A percentile compares a stretch with the other conserved stretches of the same genome.
Evolutionary conservation across 1,140 invertebrate genomes (phyloP).

Genomic region (Ceratosolen solmsi): DNA sequence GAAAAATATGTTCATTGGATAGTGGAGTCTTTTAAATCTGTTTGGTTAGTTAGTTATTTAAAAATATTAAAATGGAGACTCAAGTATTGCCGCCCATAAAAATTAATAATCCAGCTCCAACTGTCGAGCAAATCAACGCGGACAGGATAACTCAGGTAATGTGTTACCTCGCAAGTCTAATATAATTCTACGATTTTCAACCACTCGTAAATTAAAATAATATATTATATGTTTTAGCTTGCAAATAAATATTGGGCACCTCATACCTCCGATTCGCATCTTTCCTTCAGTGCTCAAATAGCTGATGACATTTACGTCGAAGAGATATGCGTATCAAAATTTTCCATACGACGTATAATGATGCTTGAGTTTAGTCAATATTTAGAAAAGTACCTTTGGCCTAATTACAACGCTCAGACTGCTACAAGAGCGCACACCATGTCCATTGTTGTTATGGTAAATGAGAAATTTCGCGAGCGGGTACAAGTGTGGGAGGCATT

Average conservation of each 20-base stretch:
- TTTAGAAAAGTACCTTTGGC: slow-evolving; percentile 97
- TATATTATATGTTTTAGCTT: slow-evolving; percentile 76
- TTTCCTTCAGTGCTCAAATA: slow-evolving; percentile 82
- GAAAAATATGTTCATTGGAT: too few relatives aligned
- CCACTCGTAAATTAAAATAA: slow-evolving; percentile 39
- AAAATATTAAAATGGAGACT: slow-evolving; percentile 66
- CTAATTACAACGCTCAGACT: slow-evolving; percentile 85
- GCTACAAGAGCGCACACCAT: slow-evolving; percentile 89
- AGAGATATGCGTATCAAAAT: slow-evolving; percentile 86
- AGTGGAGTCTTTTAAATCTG: too few relatives aligned
- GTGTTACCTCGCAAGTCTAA: slow-evolving; percentile 2
- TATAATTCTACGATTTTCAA: neutral
- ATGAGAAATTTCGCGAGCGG: slow-evolving; percentile 98
- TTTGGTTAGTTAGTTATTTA: too few relatives aligned
- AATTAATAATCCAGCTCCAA: slow-evolving; percentile 79
- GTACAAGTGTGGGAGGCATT: slow-evolving; percentile 97
- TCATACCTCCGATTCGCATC: slow-evolving; percentile 80
- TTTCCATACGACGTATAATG: slow-evolving; percentile 91
- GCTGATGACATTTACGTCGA: slow-evolving; percentile 87
- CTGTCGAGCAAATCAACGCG: slow-evolving; percentile 88
- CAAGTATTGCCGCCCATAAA: slow-evolving; percentile 63
- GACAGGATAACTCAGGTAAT: slow-evolving; percentile 85
- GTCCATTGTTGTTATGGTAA: slow-evolving; percentile 97
- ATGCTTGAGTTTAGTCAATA: slow-evolving; percentile 98
- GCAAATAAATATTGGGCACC: slow-evolving; percentile 93